phyloP scores from a whole-genome alignment of 2,113 vertebrate genomes.

The Dinomys branickii region DNA sequence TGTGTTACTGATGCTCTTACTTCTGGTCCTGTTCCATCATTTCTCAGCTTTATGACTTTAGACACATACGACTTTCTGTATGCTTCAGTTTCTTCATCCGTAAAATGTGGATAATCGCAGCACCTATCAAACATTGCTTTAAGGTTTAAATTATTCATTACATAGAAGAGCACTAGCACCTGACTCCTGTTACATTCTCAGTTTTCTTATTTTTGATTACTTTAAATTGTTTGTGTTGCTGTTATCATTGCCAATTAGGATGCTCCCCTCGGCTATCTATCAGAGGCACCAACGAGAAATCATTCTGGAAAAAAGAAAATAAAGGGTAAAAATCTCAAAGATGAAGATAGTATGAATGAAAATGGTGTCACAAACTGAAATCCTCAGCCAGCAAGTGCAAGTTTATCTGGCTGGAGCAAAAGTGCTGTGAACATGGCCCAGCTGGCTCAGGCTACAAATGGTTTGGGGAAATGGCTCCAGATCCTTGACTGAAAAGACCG shows the following conservation, averaged over 20 bases:
- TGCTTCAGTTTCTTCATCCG: not conserved
- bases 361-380: not conserved
- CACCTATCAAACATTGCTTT: not conserved
- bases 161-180: not conserved
- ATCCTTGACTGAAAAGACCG: not conserved
- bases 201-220: not conserved
- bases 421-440: not conserved
- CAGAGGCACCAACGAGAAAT: not conserved
- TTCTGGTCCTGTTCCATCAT: not conserved
- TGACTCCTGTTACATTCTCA: not conserved
- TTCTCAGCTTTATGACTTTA: not conserved
- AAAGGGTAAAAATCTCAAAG: not conserved
- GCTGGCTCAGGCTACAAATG: conserved; percentile 15
- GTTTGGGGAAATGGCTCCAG: conserved; percentile 46
- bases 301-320: not conserved
- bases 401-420: not conserved
- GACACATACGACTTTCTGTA: not conserved
- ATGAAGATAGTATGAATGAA: not conserved
- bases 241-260: not conserved
- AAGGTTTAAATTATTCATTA: not conserved
- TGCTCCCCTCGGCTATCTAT: not conserved
- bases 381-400: not conserved
- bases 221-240: not conserved
- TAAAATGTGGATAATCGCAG: not conserved
- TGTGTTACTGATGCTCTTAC: not conserved